phyloP scores from a whole-genome alignment of 2,797 vertebrate species.

The Sebastes flavidus region DNA sequence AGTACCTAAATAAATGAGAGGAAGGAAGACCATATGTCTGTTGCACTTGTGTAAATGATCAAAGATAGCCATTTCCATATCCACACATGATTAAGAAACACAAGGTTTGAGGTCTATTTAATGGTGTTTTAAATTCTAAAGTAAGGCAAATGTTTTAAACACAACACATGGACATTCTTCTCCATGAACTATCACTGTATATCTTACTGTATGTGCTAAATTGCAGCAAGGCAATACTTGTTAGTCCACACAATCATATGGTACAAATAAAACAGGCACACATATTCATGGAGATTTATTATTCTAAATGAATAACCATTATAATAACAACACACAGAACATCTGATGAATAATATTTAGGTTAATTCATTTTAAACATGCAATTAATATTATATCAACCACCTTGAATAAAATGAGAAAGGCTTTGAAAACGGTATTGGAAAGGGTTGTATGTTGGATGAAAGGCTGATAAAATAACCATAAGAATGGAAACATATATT shows the following conservation, averaged over 20 bases:
- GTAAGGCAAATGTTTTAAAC: neutral
- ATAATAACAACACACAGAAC: neutral
- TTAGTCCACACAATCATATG: neutral
- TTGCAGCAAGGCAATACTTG: neutral
- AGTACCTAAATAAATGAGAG: neutral
- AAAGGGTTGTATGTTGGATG: neutral
- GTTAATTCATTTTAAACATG: neutral
- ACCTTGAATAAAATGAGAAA: neutral
- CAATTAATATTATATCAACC: neutral
- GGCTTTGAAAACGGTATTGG: neutral
- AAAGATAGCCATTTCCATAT: neutral
- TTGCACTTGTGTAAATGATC: neutral
- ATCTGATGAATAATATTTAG: neutral
- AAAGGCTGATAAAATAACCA: neutral
- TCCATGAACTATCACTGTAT: neutral
- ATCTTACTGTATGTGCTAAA: neutral
- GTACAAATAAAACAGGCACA: neutral
- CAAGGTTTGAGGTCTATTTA: neutral
- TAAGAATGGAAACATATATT: neutral
- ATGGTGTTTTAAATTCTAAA: neutral
- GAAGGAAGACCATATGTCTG: neutral
- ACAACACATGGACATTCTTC: neutral
- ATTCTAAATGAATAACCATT: neutral
- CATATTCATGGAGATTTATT: neutral
- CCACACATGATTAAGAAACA: neutral